Base-by-base conservation (phyloP, 2,888 invertebrate species). In the Spodoptera exigua region DNA sequence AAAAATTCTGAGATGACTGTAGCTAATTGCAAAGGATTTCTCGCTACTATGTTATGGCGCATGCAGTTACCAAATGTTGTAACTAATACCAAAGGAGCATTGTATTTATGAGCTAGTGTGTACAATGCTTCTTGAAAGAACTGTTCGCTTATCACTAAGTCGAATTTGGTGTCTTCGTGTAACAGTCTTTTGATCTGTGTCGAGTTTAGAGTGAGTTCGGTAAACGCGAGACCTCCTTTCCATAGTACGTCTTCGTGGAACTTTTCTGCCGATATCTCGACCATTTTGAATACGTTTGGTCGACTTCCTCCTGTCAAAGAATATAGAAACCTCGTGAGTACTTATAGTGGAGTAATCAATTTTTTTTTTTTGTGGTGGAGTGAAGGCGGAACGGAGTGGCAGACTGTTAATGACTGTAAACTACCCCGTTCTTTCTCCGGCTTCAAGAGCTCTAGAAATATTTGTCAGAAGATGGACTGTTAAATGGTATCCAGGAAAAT, bases 51-150 rank as follows among this genome's bases (percentile, higher is more conserved):
- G 52, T 93, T 93, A 46, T 91, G 90, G 47, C 88, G 84, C 89
- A 93, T 92, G 47, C 92, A 92, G 58, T 89, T 93, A 2, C 94
- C 93, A 62, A 76, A 92, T 0, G 93, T 92, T 0, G 92, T 90
- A 0, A 92, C 81, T 34, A 93, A 65, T 0, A 84, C 86, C 46
- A 94, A 75, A 7, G 94, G 94, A 3, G 92, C 81, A 1, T 91
- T 86, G 63, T 93, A 93, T 76, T 94, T 94, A 59, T 94, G 85
- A 0, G 95, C 91, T 10, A 95, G 71, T 9, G 88, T 82, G 58
- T 91, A 85, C 1, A 89, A 72, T 2, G 95, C 91, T 78, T 95
- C 95, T 81, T 89, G 90, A 59, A 89, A 93, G 70, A 95, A 95
- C 44, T 92, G 89, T 71, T 95, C 94, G n/a, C 86, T 78, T 2